Evolutionary conservation across 2,888 invertebrate species (phyloP), one percentile per base, ranked within the genome.

Genomic region (Dryocosmus kuriphilus): DNA sequence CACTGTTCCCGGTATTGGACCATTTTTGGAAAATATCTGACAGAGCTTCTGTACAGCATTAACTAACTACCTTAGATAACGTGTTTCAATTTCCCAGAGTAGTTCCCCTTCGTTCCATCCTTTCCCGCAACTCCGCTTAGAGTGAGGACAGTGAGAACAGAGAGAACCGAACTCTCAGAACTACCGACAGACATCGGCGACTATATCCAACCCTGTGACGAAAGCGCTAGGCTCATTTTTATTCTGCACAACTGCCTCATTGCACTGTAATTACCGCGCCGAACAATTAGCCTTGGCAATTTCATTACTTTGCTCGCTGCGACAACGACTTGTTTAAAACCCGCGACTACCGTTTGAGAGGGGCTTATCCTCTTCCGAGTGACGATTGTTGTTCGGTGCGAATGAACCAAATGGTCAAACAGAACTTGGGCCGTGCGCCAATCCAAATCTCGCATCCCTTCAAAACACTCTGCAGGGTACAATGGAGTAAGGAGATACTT

Each of bases 181-280:
- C 57, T 57, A 57, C 57, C 24, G 78, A 71, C 80, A 80, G 82
- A 80, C 82, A 80, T 82, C 78, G 82, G 82, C 77, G 82, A 80
- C 80, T 79, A 79, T 80, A 78, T 78, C 79, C 73, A 79, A 57
- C 57, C 57, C 24, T 57, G 57, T 24, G 57, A 57, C 57, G 24
- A 57, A 57, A 79, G 80, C 74, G 78, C 80, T 77, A 77, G 81
- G 81, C 83, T 86, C 83, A 83, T 84, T 85, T 83, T 84, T 84
- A 83, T 84, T 83, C 82, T 81, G 80, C 80, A 77, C 79, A 83
- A 82, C 85, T 83, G 77, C 75, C 81, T 81, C 81, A 75, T 79
- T 82, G 85, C 81, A 76, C 81, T 77, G 84, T 81, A 85, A 85
- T 84, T 84, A 83, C 84, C 79, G 74, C 79, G 83, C 77, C 80